A percentile compares a stretch with the other conserved stretches of the same genome.
These are phyloP conservation scores for Anas platyrhynchos DNA, from an alignment of 2,113 vertebrate genomes.

Conservation along the genomic window DNA sequence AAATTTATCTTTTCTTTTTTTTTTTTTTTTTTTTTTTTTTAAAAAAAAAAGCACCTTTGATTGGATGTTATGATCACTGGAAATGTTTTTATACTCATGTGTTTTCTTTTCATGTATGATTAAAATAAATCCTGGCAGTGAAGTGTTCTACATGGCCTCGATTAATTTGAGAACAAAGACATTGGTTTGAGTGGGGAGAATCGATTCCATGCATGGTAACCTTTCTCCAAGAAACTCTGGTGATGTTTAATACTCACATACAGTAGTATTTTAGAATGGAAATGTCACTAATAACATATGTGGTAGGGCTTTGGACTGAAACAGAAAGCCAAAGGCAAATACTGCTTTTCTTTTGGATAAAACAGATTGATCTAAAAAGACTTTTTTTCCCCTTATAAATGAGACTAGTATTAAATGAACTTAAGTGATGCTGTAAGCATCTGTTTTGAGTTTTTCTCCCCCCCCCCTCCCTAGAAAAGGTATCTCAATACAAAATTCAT, in stretches of 20 bases:
- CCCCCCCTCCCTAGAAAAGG: not conserved
- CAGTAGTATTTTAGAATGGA: not conserved
- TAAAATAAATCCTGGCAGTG: slow-evolving; percentile 59
- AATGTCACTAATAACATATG: not conserved
- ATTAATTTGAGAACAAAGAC: not conserved
- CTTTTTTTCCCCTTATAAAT: not conserved
- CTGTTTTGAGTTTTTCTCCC: not conserved
- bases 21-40: too few species aligned
- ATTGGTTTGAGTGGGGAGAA: not conserved
- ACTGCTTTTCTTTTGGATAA: not conserved
- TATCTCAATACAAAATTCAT: not conserved
- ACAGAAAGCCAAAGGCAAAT: not conserved
- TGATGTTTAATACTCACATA: not conserved
- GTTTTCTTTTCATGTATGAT: slow-evolving; percentile 38
- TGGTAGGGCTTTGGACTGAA: not conserved
- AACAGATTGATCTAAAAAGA: not conserved
- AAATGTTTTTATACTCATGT: slow-evolving; percentile 59
- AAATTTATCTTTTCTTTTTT: slow-evolving; percentile 41
- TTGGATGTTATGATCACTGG: slow-evolving; percentile 49
- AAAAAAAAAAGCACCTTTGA: slow-evolving; percentile 7
- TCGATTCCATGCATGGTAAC: not conserved
- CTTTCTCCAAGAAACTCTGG: not conserved
- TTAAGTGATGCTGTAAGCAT: not conserved
- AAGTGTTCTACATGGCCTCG: not conserved
- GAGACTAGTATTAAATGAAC: not conserved